Conservation (phyloP, 2,888 invertebrate genomes). For the Andricus curvator region DNA sequence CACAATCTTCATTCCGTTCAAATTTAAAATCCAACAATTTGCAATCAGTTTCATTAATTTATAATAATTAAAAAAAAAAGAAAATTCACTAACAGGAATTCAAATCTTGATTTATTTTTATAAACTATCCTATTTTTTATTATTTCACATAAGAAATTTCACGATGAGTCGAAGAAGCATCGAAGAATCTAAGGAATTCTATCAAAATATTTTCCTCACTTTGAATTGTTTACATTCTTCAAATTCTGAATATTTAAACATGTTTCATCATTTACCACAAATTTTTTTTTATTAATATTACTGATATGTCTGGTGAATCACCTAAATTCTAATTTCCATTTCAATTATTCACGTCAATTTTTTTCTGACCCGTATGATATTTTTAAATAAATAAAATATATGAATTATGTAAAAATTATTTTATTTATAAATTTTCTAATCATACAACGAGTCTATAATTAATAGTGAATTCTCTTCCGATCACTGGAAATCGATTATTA, state of each 20-base stretch:
- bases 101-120: background rate
- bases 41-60: no score
- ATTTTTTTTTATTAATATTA: background rate
- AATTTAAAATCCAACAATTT: no score
- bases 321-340: background rate
- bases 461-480: no score
- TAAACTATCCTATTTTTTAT: background rate
- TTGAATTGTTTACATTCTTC: background rate
- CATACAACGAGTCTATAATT: no score
- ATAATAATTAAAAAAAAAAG: no score
- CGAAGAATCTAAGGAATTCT: background rate
- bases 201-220: background rate
- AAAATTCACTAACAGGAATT: background rate
- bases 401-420: no score
- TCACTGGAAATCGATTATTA: no score
- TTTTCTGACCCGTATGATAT: no score
- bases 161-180: background rate
- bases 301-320: background rate
- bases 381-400: no score
- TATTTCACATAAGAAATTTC: background rate
- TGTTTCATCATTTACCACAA: background rate
- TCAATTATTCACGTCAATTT: background rate
- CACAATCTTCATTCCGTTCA: no score
- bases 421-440: no score
- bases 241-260: background rate